A percentile compares a stretch with the other conserved stretches of the same genome.
phyloP scores from a whole-genome alignment of 1,140 invertebrate genomes.

The Sminthurinus signatus region DNA sequence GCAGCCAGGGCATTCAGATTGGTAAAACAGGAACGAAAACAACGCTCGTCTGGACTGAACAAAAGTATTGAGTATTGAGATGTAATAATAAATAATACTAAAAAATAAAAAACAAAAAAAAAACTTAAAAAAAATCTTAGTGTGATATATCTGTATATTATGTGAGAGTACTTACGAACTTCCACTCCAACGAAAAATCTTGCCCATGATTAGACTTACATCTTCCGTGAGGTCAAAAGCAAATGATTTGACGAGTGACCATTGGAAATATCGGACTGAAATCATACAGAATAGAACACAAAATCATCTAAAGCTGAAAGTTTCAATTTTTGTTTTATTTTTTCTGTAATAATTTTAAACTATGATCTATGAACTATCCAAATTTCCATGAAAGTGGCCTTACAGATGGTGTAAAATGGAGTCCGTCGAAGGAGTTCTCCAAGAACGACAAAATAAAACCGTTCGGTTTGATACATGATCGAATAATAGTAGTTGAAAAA shows the following conservation, averaged over 20 bases:
- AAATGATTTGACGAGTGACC: slow-evolving; percentile 23
- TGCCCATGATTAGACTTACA: slow-evolving; percentile 13
- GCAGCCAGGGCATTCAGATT: slow-evolving; percentile 24
- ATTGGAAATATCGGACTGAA: slow-evolving; percentile 29
- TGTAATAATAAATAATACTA: background rate
- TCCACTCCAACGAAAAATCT: too few species aligned
- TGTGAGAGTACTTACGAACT: background rate
- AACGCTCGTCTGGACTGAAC: slow-evolving; percentile 14
- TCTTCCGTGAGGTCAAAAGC: slow-evolving; percentile 20
- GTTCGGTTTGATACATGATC: background rate
- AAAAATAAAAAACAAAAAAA: background rate
- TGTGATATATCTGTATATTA: slow-evolving; percentile 10
- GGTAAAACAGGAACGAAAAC: slow-evolving; percentile 21
- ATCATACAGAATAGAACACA: too few species aligned
- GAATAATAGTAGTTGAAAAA: slow-evolving; percentile 15
- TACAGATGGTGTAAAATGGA: slow-evolving; percentile 13
- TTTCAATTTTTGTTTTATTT: too few species aligned
- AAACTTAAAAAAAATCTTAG: background rate
- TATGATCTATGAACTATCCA: too few species aligned
- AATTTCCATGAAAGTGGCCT: too few species aligned
- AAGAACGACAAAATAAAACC: slow-evolving; percentile 1
- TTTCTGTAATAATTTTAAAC: too few species aligned
- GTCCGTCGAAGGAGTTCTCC: slow-evolving; percentile 11
- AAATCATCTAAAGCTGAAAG: too few species aligned
- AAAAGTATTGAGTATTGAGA: background rate